These are phyloP conservation scores for Leptinotarsa texana DNA, from an alignment of 1,140 invertebrate genomes.

Conservation along the genomic window DNA sequence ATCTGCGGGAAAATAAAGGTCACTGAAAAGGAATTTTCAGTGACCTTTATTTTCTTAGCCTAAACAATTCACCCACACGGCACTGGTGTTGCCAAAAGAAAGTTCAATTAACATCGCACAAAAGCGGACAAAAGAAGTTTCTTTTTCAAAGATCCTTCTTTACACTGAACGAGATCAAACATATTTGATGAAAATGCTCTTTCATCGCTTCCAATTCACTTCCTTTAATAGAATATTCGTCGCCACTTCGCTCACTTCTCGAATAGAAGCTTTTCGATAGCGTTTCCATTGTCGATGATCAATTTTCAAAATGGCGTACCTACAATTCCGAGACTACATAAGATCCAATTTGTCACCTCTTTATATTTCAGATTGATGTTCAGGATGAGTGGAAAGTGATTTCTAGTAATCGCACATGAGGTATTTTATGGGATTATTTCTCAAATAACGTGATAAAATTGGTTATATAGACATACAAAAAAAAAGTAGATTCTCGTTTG, in stretches of 20 bases:
- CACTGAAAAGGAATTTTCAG: too few relatives aligned
- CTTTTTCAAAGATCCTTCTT: neutral
- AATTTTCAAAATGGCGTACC: slow-evolving; percentile 42
- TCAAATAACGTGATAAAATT: too few relatives aligned
- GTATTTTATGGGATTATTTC: neutral
- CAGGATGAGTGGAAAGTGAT: neutral
- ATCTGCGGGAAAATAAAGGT: too few relatives aligned
- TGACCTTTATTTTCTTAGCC: too few relatives aligned
- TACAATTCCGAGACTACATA: slow-evolving; percentile 33
- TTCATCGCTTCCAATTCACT: slow-evolving; percentile 40
- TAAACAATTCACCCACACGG: neutral
- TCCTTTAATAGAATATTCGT: slow-evolving; percentile 45
- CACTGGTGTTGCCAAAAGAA: neutral
- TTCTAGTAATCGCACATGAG: neutral
- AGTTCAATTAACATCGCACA: slow-evolving; percentile 24
- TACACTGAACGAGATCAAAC: slow-evolving; percentile 33
- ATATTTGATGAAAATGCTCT: slow-evolving; percentile 42
- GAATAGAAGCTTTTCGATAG: slow-evolving; percentile 32
- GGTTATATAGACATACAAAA: too few relatives aligned
- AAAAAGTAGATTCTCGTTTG: too few relatives aligned
- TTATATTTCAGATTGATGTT: slow-evolving; percentile 27
- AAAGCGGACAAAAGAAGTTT: neutral
- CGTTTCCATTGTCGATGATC: slow-evolving; percentile 40
- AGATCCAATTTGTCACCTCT: slow-evolving; percentile 36
- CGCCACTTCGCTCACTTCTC: slow-evolving; percentile 34